phyloP scores from a whole-genome alignment of 2,888 invertebrate species.

The Meganola albula region DNA sequence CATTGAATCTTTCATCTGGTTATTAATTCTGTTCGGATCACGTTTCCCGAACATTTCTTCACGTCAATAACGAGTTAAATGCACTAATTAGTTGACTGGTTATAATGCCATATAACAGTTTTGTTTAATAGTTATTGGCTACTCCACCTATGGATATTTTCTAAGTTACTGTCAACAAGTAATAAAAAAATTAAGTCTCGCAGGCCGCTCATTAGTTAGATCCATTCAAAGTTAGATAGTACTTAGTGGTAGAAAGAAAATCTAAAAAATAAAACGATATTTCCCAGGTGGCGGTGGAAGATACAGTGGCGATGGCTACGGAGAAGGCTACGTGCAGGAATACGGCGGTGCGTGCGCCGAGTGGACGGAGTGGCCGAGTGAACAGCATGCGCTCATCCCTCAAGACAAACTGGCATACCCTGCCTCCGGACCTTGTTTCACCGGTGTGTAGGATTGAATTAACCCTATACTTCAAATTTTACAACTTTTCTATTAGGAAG shows the following conservation, averaged over 20 bases:
- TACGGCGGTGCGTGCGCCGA: slow-evolving; percentile 69
- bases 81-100: slow-evolving; percentile 41
- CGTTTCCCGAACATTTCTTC: slow-evolving; percentile 31
- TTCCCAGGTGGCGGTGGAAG: slow-evolving; percentile 54
- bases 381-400: slow-evolving; percentile 69
- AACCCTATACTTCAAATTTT: too few relatives aligned
- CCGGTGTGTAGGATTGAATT: slow-evolving; percentile 75
- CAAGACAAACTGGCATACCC: slow-evolving; percentile 73
- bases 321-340: slow-evolving; percentile 65
- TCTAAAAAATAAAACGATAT: too few relatives aligned
- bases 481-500: too few relatives aligned
- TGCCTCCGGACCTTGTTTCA: slow-evolving; percentile 79
- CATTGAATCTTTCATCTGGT: slow-evolving; percentile 39
- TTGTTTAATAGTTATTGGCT: too few relatives aligned
- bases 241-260: too few relatives aligned
- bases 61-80: slow-evolving; percentile 23
- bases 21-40: slow-evolving; percentile 38
- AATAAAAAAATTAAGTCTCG: too few relatives aligned
- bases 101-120: too few relatives aligned
- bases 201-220: too few relatives aligned
- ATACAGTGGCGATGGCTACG: slow-evolving; percentile 68
- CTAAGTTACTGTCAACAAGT: too few relatives aligned
- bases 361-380: slow-evolving; percentile 68
- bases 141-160: too few relatives aligned
- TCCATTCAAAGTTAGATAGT: too few relatives aligned